Evolutionary conservation across 2,888 invertebrate species (phyloP), one percentile per base, ranked within the genome.

Genomic region (Mellilla xanthometata): DNA sequence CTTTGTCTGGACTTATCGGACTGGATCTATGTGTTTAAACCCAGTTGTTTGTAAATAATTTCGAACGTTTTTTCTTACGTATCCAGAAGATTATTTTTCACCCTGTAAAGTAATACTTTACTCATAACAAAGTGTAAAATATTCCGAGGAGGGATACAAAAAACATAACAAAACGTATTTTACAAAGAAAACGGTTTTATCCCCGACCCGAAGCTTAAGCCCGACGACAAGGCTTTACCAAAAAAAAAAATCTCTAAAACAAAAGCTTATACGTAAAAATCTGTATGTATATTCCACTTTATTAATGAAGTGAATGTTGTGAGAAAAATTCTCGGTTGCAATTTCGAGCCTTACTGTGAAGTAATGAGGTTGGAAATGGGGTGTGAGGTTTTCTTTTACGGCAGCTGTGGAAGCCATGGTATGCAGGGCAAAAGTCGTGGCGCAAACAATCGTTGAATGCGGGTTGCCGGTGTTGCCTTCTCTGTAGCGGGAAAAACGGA

Each of bases 401-500:
- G 46, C 29, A 31, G 33, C 42, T 48, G 42, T 41, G 47, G 45
- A 45, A 42, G 52, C 47, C 57, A 56, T 26, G 41, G 41, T 9
- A 58, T 62, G 62, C 57, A 62, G 60, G 58, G 60, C 58, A 62
- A 57, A 64, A 72, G 66, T 69, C 65, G 61, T 49, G 59, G 50
- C 44, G 57, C 72, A 71, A 77, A 81, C 82, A 85, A 84, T 81
- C 68, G 65, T 54, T 60, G 67, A 73, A 79, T 76, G 64, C 80
- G 73, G 80, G 79, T 72, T 76, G 68, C 77, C 2, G 15, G 15
- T 19, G 15, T 19, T 19, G 15, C 15, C 15, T 19, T 5, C 15
- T 19, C 4, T 3, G 15, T 19, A 19, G 15, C 15, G 15, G 6
- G 6, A 19, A 19, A 19, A 5, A 19, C 15, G 1, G 15, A 6